A percentile compares a stretch with the other conserved stretches of the same genome.
phyloP scores from a whole-genome alignment of 1,140 invertebrate genomes.

The Parasteatoda tepidariorum region DNA sequence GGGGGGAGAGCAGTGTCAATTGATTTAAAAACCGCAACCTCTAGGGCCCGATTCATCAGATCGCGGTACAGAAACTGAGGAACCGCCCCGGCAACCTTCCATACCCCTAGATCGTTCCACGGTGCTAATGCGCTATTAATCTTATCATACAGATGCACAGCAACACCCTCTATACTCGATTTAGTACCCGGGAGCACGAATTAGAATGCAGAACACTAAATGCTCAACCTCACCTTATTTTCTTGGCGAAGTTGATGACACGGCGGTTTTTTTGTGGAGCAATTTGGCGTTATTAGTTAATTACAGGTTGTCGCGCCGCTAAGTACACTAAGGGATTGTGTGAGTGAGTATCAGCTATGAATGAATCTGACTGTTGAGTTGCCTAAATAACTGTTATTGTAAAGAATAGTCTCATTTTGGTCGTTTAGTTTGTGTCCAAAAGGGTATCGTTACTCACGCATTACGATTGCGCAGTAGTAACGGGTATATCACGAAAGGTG shows the following conservation, averaged over 20 bases:
- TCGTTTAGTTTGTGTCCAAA: too few relatives aligned
- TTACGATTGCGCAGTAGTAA: too few relatives aligned
- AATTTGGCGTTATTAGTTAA: constrained; percentile 12
- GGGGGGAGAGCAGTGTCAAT: neutral
- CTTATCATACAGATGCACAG: neutral
- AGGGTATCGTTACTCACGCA: too few relatives aligned
- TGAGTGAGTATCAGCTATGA: neutral
- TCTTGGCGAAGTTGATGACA: neutral
- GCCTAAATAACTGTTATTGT: neutral
- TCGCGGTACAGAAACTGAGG: constrained; percentile 15
- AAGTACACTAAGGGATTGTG: neutral
- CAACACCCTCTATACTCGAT: constrained; percentile 3
- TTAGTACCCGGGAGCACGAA: neutral
- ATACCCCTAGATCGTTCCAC: neutral
- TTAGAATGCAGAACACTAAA: neutral
- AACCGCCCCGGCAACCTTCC: constrained; percentile 7
- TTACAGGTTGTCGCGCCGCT: neutral
- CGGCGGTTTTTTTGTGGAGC: neutral
- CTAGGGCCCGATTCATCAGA: constrained; percentile 39
- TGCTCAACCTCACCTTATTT: neutral
- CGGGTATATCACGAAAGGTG: too few relatives aligned
- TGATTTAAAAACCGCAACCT: constrained; percentile 24
- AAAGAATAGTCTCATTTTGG: neutral
- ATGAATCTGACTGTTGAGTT: neutral
- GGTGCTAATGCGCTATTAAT: constrained; percentile 7